Evolutionary conservation across 2,888 invertebrate species (phyloP).

Genomic region (Trypoxylon attenuatum): DNA sequence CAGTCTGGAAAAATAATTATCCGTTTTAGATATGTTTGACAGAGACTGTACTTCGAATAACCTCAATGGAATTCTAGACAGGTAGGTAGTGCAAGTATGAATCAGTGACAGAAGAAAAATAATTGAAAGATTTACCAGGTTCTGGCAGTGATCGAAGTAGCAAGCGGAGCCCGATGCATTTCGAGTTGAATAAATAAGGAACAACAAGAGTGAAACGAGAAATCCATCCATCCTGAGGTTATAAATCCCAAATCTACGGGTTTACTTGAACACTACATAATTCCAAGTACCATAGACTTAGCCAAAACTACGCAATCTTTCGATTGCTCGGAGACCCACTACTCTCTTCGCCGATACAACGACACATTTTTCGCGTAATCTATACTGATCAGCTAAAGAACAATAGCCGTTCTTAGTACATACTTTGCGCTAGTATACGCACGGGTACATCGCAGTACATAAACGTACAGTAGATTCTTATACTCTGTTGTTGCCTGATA

Average conservation of each 20-base stretch:
- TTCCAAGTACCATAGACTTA: not conserved
- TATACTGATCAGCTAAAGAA: not conserved
- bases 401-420: not conserved
- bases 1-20: conserved; percentile 21
- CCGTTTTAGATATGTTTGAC: not conserved
- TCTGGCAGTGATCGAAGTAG: conserved; percentile 63
- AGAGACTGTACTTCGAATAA: not conserved
- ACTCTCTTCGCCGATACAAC: not conserved
- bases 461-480: too few relatives aligned
- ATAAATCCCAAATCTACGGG: not conserved
- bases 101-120: too few relatives aligned
- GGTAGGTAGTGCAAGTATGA: too few relatives aligned
- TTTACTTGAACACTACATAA: not conserved
- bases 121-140: conserved; percentile 55
- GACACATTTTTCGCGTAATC: not conserved
- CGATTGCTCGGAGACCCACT: not conserved
- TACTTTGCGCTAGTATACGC: too few relatives aligned
- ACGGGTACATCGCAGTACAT: too few relatives aligned
- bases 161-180: conserved; percentile 50
- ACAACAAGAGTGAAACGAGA: conserved; percentile 30
- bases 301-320: not conserved
- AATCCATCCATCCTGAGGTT: conserved; percentile 52
- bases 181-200: conserved; percentile 40
- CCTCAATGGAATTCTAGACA: not conserved
- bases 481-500: too few relatives aligned